Evolutionary conservation across 2,888 invertebrate species (phyloP).

Genomic region (Apotomis betuletana): DNA sequence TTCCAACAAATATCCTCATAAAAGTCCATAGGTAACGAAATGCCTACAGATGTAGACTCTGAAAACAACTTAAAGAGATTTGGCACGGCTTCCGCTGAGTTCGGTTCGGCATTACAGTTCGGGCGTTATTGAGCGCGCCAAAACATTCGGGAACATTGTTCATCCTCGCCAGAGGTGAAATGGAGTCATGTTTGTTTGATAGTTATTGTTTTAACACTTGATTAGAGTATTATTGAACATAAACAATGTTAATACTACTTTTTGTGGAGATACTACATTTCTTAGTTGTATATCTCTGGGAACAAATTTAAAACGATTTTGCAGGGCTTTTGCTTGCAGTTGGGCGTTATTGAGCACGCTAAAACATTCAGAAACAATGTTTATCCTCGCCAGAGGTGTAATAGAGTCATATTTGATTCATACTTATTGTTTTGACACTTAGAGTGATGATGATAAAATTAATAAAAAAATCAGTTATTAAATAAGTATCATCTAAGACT

Average conservation of each 20-base stretch:
- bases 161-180: slow-evolving; percentile 7
- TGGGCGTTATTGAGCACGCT: slow-evolving; percentile 62
- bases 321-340: slow-evolving; percentile 65
- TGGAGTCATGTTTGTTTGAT: neutral
- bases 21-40: slow-evolving; percentile 39
- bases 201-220: neutral
- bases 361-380: slow-evolving; percentile 51
- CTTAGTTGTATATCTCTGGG: slow-evolving; percentile 3
- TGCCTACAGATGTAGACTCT: slow-evolving; percentile 38
- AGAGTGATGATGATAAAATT: neutral
- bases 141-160: slow-evolving; percentile 49
- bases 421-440: neutral
- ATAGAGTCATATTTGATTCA: neutral
- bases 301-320: slow-evolving; percentile 62
- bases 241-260: no score
- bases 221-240: neutral
- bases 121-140: slow-evolving; percentile 64
- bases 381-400: slow-evolving; percentile 4
- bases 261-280: no score
- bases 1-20: slow-evolving; percentile 37
- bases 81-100: slow-evolving; percentile 71
- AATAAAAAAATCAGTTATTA: no score
- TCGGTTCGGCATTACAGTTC: slow-evolving; percentile 61
- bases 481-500: no score
- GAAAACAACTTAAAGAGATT: slow-evolving; percentile 58